A percentile compares a stretch with the other conserved stretches of the same genome.
Evolutionary conservation across 2,888 invertebrate genomes (phyloP).

Genomic region (Chrysomela aeneicollis): DNA sequence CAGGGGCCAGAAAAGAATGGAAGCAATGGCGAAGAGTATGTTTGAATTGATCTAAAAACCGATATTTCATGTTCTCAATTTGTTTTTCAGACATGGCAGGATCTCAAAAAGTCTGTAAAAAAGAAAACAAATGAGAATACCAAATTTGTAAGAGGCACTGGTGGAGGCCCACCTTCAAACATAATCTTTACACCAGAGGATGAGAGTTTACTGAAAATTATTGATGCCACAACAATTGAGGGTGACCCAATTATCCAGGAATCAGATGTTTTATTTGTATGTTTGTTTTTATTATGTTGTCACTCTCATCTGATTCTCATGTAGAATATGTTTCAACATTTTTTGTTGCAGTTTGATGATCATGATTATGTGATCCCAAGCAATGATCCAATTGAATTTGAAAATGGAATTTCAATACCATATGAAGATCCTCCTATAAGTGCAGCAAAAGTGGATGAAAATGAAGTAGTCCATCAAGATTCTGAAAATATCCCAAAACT

Average conservation of each 20-base stretch:
- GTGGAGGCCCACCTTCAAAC: constrained; percentile 4
- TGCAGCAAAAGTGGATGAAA: no score
- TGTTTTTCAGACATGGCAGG: constrained; percentile 15
- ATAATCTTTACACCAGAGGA: constrained; percentile 10
- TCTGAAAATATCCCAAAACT: no score
- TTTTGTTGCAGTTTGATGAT: no score
- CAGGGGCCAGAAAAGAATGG: constrained; percentile 20
- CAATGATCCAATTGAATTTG: no score
- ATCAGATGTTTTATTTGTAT: constrained; percentile 5
- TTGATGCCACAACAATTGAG: background rate
- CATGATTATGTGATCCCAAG: no score
- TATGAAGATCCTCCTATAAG: no score
- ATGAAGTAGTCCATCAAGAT: no score
- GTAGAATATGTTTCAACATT: no score
- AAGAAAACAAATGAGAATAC: background rate
- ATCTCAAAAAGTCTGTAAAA: background rate
- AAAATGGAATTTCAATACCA: no score
- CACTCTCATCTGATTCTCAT: no score
- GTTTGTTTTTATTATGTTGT: background rate
- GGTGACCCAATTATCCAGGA: background rate
- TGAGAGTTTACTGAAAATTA: constrained; percentile 5
- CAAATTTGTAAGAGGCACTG: constrained; percentile 4
- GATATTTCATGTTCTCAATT: no score
- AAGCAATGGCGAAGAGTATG: constrained; percentile 20
- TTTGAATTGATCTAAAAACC: background rate